phyloP scores from a whole-genome alignment of 1,140 invertebrate genomes.

The Druon quercuslanigerum region DNA sequence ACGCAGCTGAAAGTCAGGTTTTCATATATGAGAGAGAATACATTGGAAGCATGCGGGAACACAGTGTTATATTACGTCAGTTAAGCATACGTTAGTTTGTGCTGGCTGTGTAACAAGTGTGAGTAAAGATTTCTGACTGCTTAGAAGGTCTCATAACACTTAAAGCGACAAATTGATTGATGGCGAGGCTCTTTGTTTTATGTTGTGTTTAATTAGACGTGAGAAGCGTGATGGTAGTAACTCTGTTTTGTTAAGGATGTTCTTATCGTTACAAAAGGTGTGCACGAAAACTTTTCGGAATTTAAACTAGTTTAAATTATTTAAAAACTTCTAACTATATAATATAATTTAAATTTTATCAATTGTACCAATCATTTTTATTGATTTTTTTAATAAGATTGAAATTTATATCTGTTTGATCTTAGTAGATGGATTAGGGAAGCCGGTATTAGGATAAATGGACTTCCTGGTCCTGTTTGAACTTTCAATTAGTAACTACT shows the following conservation, averaged over 20 bases:
- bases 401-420: too few relatives aligned
- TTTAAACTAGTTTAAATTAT: too few relatives aligned
- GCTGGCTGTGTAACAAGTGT: neutral
- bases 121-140: neutral
- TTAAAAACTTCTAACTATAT: too few relatives aligned
- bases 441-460: neutral
- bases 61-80: neutral
- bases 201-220: slow-evolving; percentile 12
- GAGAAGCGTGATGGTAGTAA: neutral
- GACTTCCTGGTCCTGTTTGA: neutral
- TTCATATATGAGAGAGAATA: neutral
- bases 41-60: neutral
- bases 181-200: slow-evolving; percentile 10
- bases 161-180: slow-evolving; percentile 26
- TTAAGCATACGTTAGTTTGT: neutral
- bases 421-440: neutral
- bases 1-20: slow-evolving; percentile 15
- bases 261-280: too few relatives aligned
- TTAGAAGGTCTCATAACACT: slow-evolving; percentile 18
- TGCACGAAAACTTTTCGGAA: too few relatives aligned
- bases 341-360: too few relatives aligned
- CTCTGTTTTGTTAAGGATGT: too few relatives aligned
- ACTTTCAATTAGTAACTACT: neutral
- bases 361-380: too few relatives aligned
- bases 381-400: too few relatives aligned